Base-by-base conservation (phyloP, 2,888 invertebrate species). In the Netelia fuscicornis region DNA sequence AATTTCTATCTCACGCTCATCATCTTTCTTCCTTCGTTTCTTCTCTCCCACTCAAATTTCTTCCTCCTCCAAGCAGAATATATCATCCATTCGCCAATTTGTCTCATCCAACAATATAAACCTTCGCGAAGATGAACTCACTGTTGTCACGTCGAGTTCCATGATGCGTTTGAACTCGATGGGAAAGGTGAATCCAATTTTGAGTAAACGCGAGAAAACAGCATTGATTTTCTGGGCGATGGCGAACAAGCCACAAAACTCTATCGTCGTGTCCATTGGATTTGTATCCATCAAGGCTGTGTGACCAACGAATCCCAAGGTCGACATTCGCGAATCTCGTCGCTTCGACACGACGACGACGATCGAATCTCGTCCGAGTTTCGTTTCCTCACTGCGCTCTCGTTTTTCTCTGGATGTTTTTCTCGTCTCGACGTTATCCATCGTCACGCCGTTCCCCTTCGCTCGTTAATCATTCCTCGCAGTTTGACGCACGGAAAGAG, bases 401-500 rank as follows among this genome's bases (percentile, higher is more conserved):
- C 25, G 2, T 2, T 56, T 42, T 20, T 42, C 44, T 25, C 30
- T 30, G 17, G 56, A 72, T 71, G 42, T 54, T 64, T 75, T 42
- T 62, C 71, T 25, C 65, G 44, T 52, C 42, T n/a, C 72, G 13
- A 23, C 71, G 9, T 82, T 85, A 85, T 85, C 85, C 82, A 62
- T 5, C 13, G 10, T 5, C 58, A 58, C 56, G 17, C 56, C 17
- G 8, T n/a, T 56, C 11, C 30, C 25, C 11, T 23, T 65, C 48
- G 44, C 37, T 79, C 85, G 79, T 85, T 79, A 82, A 75, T 82
- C 78, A 82, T 82, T 85, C 75, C 17, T 82, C 75, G 81, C 78
- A 0, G 48, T 48, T 10, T 48, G 10, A 13, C 48, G 48, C 13
- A 48, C 11, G 10, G 48, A 48, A 10, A 48, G 48, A 37, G 60